Evolutionary conservation across 2,113 vertebrate species (phyloP), one percentile per base, ranked within the genome.

Genomic region (Crypturellus undulatus): DNA sequence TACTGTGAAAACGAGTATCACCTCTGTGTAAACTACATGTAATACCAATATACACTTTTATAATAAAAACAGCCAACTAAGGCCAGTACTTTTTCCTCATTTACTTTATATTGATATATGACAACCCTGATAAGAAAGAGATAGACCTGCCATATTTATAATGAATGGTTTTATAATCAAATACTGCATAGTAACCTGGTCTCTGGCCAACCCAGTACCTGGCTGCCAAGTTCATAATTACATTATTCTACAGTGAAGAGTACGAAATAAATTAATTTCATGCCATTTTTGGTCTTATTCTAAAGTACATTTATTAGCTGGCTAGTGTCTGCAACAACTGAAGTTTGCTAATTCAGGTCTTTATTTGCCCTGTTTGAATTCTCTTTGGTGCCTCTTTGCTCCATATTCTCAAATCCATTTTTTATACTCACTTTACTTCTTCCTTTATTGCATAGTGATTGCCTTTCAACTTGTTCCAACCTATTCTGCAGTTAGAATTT

Each of bases 131-230:
- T 94, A 96, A 92, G 85, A 82, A 89, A 95, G 70, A 95, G 65
- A 92, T 79, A 92, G 79, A 93, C 83, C 71, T 95, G 92, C 80
- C 87, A 80, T 84, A 94, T 93, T 96, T 96, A 71, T 89, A 95
- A 96, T 94, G 86, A 86, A 93, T 95, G 30, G 38, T 89, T 94
- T 96, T 95, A 90, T 95, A 96, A 96, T 92, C 95, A 95, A 87
- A 96, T 79, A 75, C 47, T 73, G n/a, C 94, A 51, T 78, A 90
- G 91, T 93, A 87, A 87, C 36, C 71, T 94, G 91, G 93, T 93
- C 62, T 93, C 79, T 90, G 80, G 90, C 90, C 94, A 92, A 91
- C 90, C 36, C 62, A 65, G 24, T 40, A 95, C 92, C 77, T 91
- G 78, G 87, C 47, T 67, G 89, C 90, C 80, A 96, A 93, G 79